A percentile compares a stretch with the other conserved stretches of the same genome.
Evolutionary conservation across 1,140 invertebrate species (phyloP).

Genomic region (Hestina assimilis): DNA sequence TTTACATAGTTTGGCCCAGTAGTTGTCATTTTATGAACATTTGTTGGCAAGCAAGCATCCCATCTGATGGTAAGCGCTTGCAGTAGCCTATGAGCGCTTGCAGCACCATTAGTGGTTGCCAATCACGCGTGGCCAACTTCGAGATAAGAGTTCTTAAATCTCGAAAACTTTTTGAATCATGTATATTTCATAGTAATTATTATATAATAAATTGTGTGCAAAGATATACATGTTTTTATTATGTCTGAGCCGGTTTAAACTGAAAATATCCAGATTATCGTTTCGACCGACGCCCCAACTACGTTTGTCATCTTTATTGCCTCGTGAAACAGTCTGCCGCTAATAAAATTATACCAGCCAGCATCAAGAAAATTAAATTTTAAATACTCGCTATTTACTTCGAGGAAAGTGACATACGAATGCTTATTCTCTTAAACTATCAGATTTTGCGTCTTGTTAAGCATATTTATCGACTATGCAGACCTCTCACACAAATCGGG

Average conservation of each 20-base stretch:
- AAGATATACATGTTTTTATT: not conserved
- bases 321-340: constrained; percentile 35
- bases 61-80: too few relatives aligned
- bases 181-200: too few relatives aligned
- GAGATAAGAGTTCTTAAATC: too few relatives aligned
- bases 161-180: too few relatives aligned
- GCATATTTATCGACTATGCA: too few relatives aligned
- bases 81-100: too few relatives aligned
- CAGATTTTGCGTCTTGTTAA: not conserved
- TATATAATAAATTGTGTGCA: not conserved
- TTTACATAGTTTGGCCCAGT: too few relatives aligned
- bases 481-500: too few relatives aligned
- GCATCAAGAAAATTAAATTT: constrained; percentile 29
- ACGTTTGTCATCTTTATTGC: constrained; percentile 40
- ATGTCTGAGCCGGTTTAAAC: constrained; percentile 17
- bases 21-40: too few relatives aligned
- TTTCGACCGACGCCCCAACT: constrained; percentile 26
- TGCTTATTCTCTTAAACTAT: not conserved
- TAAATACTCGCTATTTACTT: constrained; percentile 27
- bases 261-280: constrained; percentile 34
- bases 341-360: constrained; percentile 34
- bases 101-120: too few relatives aligned
- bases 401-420: constrained; percentile 1
- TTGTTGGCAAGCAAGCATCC: too few relatives aligned
- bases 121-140: too few relatives aligned